Base-by-base conservation (phyloP, 2,113 vertebrate genomes). In the Montifringilla adamsi region DNA sequence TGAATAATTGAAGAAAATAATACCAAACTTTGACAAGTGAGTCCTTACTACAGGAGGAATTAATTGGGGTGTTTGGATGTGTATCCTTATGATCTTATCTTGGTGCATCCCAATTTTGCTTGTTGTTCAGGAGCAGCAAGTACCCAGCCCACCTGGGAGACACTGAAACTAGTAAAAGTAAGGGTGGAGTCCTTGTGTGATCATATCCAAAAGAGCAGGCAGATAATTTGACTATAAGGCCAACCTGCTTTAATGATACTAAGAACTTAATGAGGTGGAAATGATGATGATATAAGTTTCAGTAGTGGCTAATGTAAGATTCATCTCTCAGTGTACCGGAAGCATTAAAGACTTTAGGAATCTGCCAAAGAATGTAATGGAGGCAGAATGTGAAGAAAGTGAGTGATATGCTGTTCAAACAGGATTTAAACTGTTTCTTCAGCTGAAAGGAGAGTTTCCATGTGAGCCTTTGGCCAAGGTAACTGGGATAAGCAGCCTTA, bases 91-190 rank as follows among this genome's bases (percentile, higher is more conserved):
- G n/a, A 20, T 58, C 26, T 84, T 81, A 59, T 62, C 60, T 94
- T 59, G 76, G 21, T 58, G 73, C 68, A 52, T 74, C 76, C 60
- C 52, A 3, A 70, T 81, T 93, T 53, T 94, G 46, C 60, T 43
- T 59, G 59, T 74, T 84, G 64, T 94, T 89, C 64, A 70, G 67
- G 68, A 79, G 56, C 88, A 93, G 72, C 39, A 30, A n/a, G 67
- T 39, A 20, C 33, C 3, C 90, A 55, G 63, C 68, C 67, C 70
- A 37, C 39, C 17, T 13, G 76, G 68, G 90, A 94, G 88, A 50
- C 37, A 33, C 67, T 88, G 85, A 93, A 86, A 94, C 89, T 24
- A 81, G 76, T 92, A 89, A 87, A 93, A 95, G 94, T 94, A 15
- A 84, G 91, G 93, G 93, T 70, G 83, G 93, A 89, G 91, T 62